A percentile compares a stretch with the other conserved stretches of the same genome.
Conservation (phyloP, 2,888 invertebrate genomes). For the Aelia acuminata region DNA sequence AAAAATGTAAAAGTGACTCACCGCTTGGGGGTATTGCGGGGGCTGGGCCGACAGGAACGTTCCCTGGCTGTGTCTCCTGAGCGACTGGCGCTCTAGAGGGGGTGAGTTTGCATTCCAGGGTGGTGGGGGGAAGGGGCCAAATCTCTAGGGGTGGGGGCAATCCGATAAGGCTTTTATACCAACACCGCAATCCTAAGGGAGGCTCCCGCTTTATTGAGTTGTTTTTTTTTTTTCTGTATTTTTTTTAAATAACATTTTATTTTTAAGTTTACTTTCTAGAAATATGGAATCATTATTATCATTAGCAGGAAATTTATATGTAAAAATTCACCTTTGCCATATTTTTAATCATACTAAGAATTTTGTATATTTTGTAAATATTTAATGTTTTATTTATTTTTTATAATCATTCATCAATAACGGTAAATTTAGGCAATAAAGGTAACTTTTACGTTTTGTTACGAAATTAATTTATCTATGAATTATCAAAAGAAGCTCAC, state of each 20-base stretch:
- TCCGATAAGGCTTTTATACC: constrained; percentile 49
- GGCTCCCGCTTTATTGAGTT: not conserved
- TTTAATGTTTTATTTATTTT: too few species aligned
- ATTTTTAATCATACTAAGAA: too few species aligned
- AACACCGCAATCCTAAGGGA: constrained; percentile 41
- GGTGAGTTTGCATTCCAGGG: not conserved
- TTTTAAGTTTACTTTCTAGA: not conserved
- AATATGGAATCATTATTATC: not conserved
- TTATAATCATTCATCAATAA: too few species aligned
- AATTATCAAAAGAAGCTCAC: too few species aligned
- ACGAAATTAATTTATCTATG: too few species aligned
- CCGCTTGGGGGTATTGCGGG: constrained; percentile 18
- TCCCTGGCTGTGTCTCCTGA: not conserved
- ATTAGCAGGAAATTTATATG: too few species aligned
- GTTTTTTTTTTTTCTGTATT: not conserved
- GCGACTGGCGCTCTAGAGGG: constrained; percentile 50
- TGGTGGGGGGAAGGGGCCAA: not conserved
- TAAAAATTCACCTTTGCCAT: too few species aligned
- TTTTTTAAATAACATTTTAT: not conserved
- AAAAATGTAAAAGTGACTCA: not conserved
- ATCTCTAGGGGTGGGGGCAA: constrained; percentile 55
- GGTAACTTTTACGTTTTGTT: too few species aligned
- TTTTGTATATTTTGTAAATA: too few species aligned
- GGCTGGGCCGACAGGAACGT: not conserved
- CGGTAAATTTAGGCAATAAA: too few species aligned